Percentiles rank a stretch among this genome's conserved stretches.
phyloP scores from a whole-genome alignment of 2,888 invertebrate genomes.

The Xiphydria camelus region DNA sequence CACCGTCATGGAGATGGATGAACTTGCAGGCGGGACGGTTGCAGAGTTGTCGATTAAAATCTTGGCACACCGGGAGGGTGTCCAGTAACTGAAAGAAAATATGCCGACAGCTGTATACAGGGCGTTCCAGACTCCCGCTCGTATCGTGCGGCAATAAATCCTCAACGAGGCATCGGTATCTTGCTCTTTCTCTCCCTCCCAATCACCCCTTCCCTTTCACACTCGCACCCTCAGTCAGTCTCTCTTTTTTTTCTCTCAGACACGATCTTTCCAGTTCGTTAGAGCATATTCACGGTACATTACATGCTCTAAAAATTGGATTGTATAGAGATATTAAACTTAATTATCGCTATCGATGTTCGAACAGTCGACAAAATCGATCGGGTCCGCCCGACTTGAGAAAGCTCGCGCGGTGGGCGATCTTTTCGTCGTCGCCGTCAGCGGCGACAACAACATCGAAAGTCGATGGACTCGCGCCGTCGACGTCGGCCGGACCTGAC shows the following conservation, averaged over 20 bases:
- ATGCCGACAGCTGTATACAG: slow-evolving; percentile 45
- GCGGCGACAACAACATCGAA: too few relatives aligned
- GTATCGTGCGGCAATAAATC: neutral
- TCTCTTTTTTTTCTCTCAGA: neutral
- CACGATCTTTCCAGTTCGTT: slow-evolving; percentile 41
- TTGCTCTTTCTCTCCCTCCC: slow-evolving; percentile 12
- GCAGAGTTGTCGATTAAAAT: slow-evolving; percentile 98
- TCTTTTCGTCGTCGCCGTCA: too few relatives aligned
- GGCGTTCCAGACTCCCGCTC: neutral
- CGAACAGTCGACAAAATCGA: slow-evolving; percentile 36
- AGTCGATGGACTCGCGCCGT: too few relatives aligned
- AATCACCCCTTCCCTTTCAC: slow-evolving; percentile 17
- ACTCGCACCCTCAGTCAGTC: slow-evolving; percentile 5
- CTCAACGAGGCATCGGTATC: slow-evolving; percentile 12
- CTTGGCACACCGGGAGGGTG: slow-evolving; percentile 99
- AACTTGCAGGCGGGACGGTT: slow-evolving; percentile 97
- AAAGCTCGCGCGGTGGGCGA: too few relatives aligned
- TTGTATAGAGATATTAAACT: slow-evolving; percentile 47
- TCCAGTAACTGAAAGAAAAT: slow-evolving; percentile 93
- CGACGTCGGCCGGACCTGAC: too few relatives aligned
- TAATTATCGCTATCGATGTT: slow-evolving; percentile 46
- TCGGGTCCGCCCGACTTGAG: neutral
- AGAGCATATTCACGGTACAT: slow-evolving; percentile 52
- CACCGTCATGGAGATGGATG: slow-evolving; percentile 97
- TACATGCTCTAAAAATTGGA: slow-evolving; percentile 54